phyloP scores from a whole-genome alignment of 2,888 invertebrate species.

The Chloroclysta siterata region DNA sequence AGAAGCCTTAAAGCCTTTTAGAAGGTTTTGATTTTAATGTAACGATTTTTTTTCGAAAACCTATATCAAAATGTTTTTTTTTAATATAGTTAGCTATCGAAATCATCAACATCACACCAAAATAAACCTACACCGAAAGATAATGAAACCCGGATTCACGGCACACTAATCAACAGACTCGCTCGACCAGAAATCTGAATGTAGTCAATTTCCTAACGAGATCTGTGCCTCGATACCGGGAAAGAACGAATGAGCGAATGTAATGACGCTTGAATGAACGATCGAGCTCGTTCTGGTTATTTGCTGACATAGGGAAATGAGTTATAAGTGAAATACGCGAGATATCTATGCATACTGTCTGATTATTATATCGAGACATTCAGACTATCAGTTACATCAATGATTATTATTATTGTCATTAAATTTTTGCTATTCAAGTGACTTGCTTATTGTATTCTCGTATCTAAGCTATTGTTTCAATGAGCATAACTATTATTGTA shows the following conservation, averaged over 20 bases:
- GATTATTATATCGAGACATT: too few species aligned
- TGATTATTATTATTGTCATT: too few species aligned
- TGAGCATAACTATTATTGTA: too few species aligned
- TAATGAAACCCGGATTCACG: conserved; percentile 48
- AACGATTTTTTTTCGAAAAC: too few species aligned
- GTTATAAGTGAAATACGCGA: conserved; percentile 38
- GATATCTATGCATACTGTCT: not conserved
- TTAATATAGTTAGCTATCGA: too few species aligned
- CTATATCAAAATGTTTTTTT: too few species aligned
- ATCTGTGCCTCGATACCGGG: conserved; percentile 62
- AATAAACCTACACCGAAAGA: conserved; percentile 3
- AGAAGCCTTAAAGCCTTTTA: too few species aligned
- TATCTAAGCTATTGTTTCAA: too few species aligned
- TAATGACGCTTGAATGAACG: conserved; percentile 71
- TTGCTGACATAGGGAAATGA: conserved; percentile 43
- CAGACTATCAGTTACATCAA: too few species aligned
- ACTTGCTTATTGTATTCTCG: too few species aligned
- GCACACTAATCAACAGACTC: conserved; percentile 58
- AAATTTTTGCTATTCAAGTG: too few species aligned
- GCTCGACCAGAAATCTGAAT: conserved; percentile 66
- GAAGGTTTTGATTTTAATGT: too few species aligned
- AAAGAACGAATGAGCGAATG: conserved; percentile 61
- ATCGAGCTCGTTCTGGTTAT: conserved; percentile 45
- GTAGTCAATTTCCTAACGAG: conserved; percentile 76
- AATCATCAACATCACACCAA: not conserved